Conservation (phyloP, 2,888 invertebrate species). For the Hydroisotoma schaefferi region DNA sequence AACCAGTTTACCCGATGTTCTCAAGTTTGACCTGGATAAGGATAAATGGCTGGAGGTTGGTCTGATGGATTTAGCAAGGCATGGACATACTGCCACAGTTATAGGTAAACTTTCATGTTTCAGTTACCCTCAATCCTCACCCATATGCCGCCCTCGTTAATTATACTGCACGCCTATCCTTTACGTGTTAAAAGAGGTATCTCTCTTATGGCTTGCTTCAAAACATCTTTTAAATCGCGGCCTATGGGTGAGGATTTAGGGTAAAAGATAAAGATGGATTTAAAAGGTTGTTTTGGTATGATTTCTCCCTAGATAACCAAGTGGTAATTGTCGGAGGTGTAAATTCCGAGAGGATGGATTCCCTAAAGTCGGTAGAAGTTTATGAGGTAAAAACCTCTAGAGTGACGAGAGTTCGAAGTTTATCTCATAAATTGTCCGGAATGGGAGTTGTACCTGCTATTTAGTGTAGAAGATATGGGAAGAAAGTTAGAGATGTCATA, state of each 20-base stretch:
- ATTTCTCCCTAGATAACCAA: conserved; percentile 52
- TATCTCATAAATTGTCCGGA: conserved; percentile 11
- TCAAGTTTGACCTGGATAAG: conserved; percentile 59
- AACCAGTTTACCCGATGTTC: conserved; percentile 53
- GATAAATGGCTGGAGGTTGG: conserved; percentile 60
- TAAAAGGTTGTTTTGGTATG: not conserved
- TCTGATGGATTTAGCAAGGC: conserved; percentile 63
- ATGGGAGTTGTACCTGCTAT: conserved; percentile 9
- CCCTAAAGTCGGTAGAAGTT: conserved; percentile 65
- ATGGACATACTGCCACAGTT: conserved; percentile 64
- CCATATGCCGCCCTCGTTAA: too few relatives aligned
- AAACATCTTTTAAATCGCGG: not conserved
- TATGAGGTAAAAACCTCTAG: conserved; percentile 54
- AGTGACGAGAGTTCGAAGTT: conserved; percentile 52
- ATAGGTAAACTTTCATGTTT: conserved; percentile 56
- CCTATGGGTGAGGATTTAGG: too few relatives aligned
- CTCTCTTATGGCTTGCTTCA: not conserved
- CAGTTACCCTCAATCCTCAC: not conserved
- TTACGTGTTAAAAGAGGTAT: too few relatives aligned
- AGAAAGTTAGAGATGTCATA: not conserved
- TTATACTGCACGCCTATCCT: too few relatives aligned
- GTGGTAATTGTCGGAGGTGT: conserved; percentile 65
- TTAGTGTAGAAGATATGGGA: not conserved
- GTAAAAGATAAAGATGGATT: too few relatives aligned
- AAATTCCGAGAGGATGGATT: conserved; percentile 63